Evolutionary conservation across 2,113 vertebrate genomes (phyloP).

Genomic region (Phyllopteryx taeniolatus): DNA sequence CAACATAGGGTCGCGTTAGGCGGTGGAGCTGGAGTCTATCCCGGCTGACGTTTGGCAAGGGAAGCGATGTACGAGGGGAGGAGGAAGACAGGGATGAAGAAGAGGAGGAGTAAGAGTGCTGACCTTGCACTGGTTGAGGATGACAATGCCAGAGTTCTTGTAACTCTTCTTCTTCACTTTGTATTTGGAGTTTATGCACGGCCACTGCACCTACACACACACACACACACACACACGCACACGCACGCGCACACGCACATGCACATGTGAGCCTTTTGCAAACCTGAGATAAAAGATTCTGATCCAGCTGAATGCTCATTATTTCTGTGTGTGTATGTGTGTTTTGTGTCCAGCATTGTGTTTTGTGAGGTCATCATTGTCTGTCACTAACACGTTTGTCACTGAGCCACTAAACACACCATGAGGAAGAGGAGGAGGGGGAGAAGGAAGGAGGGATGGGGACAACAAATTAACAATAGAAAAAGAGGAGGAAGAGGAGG

Average conservation of each 20-base stretch:
- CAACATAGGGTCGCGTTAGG: not conserved
- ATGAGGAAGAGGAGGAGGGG: not conserved
- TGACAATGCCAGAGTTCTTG: slow-evolving; percentile 95
- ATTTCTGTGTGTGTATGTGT: not conserved
- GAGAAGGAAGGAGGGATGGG: not conserved
- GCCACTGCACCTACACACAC: slow-evolving; percentile 88
- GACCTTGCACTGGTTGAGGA: slow-evolving; percentile 96
- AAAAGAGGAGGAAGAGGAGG: not conserved
- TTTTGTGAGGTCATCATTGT: not conserved
- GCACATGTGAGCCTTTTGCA: too few species aligned
- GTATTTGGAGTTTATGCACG: slow-evolving; percentile 95
- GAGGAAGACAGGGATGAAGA: not conserved
- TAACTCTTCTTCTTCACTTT: slow-evolving; percentile 97
- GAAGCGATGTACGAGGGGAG: too few species aligned
- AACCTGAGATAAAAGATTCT: too few species aligned
- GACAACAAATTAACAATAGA: not conserved
- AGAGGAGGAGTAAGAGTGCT: slow-evolving; percentile 2
- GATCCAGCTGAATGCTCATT: too few species aligned
- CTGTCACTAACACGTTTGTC: not conserved
- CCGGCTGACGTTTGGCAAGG: too few species aligned
- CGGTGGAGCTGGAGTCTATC: too few species aligned
- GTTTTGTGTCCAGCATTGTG: not conserved
- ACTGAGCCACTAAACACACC: not conserved
- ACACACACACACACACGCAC: not conserved
- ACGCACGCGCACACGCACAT: too few species aligned